These are phyloP conservation scores for Xyliphius kryptos DNA, from an alignment of 2,113 vertebrate species.

Conservation along the genomic window DNA sequence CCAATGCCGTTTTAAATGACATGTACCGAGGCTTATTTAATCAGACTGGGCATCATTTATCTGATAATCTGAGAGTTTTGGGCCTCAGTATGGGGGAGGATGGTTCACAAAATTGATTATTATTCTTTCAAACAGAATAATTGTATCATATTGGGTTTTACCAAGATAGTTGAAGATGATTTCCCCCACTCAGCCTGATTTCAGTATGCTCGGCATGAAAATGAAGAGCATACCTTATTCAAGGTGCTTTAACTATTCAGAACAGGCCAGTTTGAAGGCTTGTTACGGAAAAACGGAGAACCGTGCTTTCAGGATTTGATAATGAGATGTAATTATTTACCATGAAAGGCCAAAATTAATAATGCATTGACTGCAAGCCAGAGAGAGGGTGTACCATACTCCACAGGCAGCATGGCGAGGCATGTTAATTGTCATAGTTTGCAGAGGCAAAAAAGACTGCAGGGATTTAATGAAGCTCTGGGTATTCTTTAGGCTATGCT, in stretches of 20 bases:
- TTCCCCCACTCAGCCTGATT: background rate
- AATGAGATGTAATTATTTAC: constrained; percentile 48
- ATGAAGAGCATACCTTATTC: constrained; percentile 14
- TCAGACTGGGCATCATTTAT: constrained; percentile 20
- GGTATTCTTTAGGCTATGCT: constrained; percentile 6
- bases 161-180: background rate
- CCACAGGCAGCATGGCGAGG: constrained; percentile 21
- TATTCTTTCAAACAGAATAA: constrained; percentile 10
- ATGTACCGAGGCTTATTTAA: constrained; percentile 2
- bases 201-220: background rate
- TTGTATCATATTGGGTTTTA: background rate
- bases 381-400: constrained; percentile 16
- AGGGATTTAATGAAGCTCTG: constrained; percentile 20
- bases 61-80: constrained; percentile 1
- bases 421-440: constrained; percentile 29
- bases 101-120: background rate
- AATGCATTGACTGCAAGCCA: constrained; percentile 39
- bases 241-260: constrained; percentile 25
- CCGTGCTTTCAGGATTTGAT: constrained; percentile 29
- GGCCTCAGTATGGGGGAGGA: background rate
- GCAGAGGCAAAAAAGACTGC: constrained; percentile 9
- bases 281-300: constrained; percentile 31
- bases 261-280: constrained; percentile 30
- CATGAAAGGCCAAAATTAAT: constrained; percentile 41
- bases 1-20: constrained; percentile 1